These are phyloP conservation scores for Norana najaformis DNA, from an alignment of 2,888 invertebrate genomes.

Conservation along the genomic window DNA sequence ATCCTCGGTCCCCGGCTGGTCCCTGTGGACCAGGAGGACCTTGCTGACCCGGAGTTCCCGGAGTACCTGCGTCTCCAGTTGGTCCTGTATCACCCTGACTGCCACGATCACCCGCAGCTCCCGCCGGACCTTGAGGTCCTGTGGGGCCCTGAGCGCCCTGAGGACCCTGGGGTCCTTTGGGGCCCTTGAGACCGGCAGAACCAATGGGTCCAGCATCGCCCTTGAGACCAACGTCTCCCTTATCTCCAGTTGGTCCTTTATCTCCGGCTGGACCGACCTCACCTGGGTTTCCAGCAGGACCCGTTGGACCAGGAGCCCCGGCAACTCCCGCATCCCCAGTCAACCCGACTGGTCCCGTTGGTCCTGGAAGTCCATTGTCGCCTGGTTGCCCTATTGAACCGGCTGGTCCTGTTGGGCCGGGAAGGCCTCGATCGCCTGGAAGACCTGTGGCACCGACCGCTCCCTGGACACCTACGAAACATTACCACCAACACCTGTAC, in stretches of 20 bases:
- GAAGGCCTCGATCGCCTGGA: slow-evolving; percentile 38
- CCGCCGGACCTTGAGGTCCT: slow-evolving; percentile 49
- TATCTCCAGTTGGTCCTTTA: slow-evolving; percentile 16
- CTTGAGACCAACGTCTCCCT: slow-evolving; percentile 24
- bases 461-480: background rate
- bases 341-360: slow-evolving; percentile 37
- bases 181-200: slow-evolving; percentile 66
- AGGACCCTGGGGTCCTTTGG: slow-evolving; percentile 62
- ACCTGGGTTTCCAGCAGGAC: slow-evolving; percentile 40
- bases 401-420: slow-evolving; percentile 35
- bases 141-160: slow-evolving; percentile 31
- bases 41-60: slow-evolving; percentile 36
- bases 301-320: slow-evolving; percentile 35
- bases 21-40: slow-evolving; percentile 40
- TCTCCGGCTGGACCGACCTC: slow-evolving; percentile 27
- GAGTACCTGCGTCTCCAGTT: slow-evolving; percentile 33
- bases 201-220: slow-evolving; percentile 27
- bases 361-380: slow-evolving; percentile 29
- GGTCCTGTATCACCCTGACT: slow-evolving; percentile 32
- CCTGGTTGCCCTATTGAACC: slow-evolving; percentile 34
- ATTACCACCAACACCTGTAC: background rate
- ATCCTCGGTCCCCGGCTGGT: slow-evolving; percentile 39
- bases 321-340: slow-evolving; percentile 39
- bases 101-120: slow-evolving; percentile 31
- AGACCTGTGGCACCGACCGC: slow-evolving; percentile 28